These are phyloP conservation scores for Plestiodon gilberti DNA, from an alignment of 2,113 vertebrate genomes.

Conservation along the genomic window DNA sequence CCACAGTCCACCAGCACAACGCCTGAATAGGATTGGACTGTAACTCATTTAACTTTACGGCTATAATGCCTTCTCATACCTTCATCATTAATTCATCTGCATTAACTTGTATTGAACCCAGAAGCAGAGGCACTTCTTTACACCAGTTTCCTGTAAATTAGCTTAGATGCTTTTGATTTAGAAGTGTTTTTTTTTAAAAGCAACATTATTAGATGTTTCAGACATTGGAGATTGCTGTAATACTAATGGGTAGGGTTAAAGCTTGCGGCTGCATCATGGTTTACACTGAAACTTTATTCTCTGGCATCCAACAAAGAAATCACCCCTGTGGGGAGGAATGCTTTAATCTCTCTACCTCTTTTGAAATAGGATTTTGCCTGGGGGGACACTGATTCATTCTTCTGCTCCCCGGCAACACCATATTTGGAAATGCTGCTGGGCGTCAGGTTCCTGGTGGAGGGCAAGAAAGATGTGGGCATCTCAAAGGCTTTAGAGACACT, in stretches of 20 bases:
- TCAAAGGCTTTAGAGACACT: slow-evolving; percentile 25
- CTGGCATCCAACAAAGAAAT: slow-evolving; percentile 22
- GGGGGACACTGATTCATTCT: slow-evolving; percentile 35
- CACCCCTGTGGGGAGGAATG: neutral
- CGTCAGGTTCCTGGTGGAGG: neutral
- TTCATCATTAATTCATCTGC: slow-evolving; percentile 54
- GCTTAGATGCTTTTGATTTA: slow-evolving; percentile 64
- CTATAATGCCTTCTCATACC: slow-evolving; percentile 45
- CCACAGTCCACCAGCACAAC: no score
- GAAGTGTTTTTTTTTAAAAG: slow-evolving; percentile 45
- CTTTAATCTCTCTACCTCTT: slow-evolving; percentile 52
- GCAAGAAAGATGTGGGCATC: slow-evolving; percentile 7
- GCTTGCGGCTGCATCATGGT: neutral
- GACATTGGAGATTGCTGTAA: neutral
- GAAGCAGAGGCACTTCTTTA: slow-evolving; percentile 49
- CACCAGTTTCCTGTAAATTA: slow-evolving; percentile 59
- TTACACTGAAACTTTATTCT: slow-evolving; percentile 6
- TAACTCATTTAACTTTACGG: slow-evolving; percentile 43
- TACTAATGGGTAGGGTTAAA: slow-evolving; percentile 7
- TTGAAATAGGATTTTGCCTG: slow-evolving; percentile 46
- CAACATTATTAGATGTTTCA: slow-evolving; percentile 25
- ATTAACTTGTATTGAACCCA: slow-evolving; percentile 37
- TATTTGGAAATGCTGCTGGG: slow-evolving; percentile 29
- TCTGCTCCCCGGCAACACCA: neutral
- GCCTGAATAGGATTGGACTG: slow-evolving; percentile 10